These are phyloP conservation scores for Acleris literana DNA, from an alignment of 2,888 invertebrate species.

Conservation along the genomic window DNA sequence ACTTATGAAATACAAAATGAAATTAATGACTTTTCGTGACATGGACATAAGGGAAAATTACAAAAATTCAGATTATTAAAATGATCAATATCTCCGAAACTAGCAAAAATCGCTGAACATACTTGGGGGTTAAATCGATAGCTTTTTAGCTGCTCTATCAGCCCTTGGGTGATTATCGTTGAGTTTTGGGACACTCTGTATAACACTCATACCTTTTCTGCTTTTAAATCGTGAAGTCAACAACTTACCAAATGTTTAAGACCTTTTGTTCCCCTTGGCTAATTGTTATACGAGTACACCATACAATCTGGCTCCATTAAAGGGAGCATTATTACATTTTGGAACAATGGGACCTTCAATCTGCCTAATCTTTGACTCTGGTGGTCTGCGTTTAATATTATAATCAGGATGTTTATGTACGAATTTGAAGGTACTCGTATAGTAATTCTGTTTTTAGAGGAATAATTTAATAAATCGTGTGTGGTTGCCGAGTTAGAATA, in stretches of 20 bases:
- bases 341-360: constrained; percentile 38
- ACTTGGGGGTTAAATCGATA: too few relatives aligned
- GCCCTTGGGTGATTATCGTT: too few relatives aligned
- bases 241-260: constrained; percentile 35
- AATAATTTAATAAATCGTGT: too few relatives aligned
- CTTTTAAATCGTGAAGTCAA: constrained; percentile 16
- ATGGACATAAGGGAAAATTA: too few relatives aligned
- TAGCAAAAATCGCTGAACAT: too few relatives aligned
- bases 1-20: too few relatives aligned
- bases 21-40: too few relatives aligned
- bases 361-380: constrained; percentile 34
- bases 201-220: neutral
- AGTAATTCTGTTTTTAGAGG: neutral
- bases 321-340: constrained; percentile 37
- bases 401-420: constrained; percentile 23
- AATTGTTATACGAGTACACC: constrained; percentile 33
- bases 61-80: too few relatives aligned
- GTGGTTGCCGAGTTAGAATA: too few relatives aligned
- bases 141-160: too few relatives aligned
- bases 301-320: constrained; percentile 40
- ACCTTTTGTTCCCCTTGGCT: constrained; percentile 35
- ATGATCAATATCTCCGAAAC: too few relatives aligned
- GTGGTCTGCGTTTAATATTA: constrained; percentile 33
- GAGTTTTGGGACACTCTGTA: too few relatives aligned
- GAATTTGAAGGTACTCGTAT: constrained; percentile 5